Percentiles rank a stretch among this genome's conserved stretches.
Conservation (phyloP, 1,140 invertebrate genomes). For the Ooceraea biroi region DNA sequence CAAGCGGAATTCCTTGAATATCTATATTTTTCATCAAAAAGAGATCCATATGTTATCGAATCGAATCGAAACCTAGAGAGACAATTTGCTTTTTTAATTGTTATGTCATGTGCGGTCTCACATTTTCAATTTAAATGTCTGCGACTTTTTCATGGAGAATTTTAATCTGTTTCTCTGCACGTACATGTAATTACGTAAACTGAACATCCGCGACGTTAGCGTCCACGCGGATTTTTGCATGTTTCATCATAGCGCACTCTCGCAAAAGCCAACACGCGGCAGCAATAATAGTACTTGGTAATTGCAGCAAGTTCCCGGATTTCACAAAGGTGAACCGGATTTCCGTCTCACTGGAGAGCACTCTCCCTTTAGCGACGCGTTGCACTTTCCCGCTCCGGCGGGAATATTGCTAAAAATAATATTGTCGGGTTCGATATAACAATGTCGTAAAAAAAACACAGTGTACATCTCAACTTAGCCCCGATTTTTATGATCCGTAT, state of each 20-base stretch:
- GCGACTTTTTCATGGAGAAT: constrained; percentile 34
- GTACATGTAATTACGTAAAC: constrained; percentile 61
- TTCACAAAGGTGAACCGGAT: constrained; percentile 60
- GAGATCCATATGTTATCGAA: background rate
- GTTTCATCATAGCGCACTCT: constrained; percentile 62
- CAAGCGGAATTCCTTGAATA: background rate
- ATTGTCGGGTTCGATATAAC: constrained; percentile 51
- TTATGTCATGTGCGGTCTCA: background rate
- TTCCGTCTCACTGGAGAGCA: constrained; percentile 41
- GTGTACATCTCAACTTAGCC: background rate
- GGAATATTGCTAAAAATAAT: constrained; percentile 70
- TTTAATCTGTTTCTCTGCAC: constrained; percentile 56
- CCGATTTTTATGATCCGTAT: constrained; percentile 34
- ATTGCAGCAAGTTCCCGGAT: constrained; percentile 64
- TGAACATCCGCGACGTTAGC: constrained; percentile 12
- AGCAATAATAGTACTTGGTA: constrained; percentile 71
- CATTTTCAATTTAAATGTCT: constrained; percentile 45
- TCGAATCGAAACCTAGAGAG: background rate
- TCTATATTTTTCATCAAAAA: background rate
- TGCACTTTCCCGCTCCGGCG: background rate
- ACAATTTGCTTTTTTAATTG: constrained; percentile 4
- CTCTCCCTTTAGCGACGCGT: background rate
- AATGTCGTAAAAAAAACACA: constrained; percentile 23
- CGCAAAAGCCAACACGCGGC: constrained; percentile 16
- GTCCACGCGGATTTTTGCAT: constrained; percentile 59